These are phyloP conservation scores for Bubo bubo DNA, from an alignment of 2,113 vertebrate genomes.

Conservation along the genomic window DNA sequence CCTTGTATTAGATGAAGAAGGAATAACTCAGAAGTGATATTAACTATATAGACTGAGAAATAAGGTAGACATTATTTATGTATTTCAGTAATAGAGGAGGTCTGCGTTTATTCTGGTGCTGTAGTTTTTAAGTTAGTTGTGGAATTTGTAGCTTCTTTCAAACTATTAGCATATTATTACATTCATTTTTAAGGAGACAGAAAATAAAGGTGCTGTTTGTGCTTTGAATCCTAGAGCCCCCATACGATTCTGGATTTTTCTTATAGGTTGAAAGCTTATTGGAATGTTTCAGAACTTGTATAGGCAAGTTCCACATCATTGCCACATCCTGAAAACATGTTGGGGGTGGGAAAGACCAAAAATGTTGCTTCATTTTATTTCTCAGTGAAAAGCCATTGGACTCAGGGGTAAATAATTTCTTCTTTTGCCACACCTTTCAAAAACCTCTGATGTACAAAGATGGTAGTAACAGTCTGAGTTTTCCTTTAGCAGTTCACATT, in stretches of 20 bases:
- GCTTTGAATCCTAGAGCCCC: not conserved
- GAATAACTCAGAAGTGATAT: not conserved
- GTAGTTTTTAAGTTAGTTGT: not conserved
- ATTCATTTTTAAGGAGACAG: not conserved
- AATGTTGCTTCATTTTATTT: not conserved
- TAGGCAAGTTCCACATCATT: not conserved
- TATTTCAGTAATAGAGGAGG: not conserved
- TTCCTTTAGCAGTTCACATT: not conserved
- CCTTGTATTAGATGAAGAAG: not conserved
- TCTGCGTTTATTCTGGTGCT: not conserved
- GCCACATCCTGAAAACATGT: not conserved
- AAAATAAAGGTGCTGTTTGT: not conserved
- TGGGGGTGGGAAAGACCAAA: too few species aligned
- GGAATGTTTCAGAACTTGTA: not conserved
- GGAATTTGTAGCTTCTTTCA: not conserved
- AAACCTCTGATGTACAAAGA: not conserved
- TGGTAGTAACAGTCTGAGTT: not conserved
- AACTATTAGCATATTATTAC: not conserved
- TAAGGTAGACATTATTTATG: not conserved
- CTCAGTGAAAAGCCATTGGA: not conserved
- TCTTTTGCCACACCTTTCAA: not conserved
- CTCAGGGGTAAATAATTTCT: not conserved
- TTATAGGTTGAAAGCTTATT: not conserved
- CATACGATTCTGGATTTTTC: not conserved
- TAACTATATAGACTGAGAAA: not conserved